Evolutionary conservation across 2,797 vertebrate species (phyloP), one percentile per base, ranked within the genome.

Genomic region (Girardinus metallicus): DNA sequence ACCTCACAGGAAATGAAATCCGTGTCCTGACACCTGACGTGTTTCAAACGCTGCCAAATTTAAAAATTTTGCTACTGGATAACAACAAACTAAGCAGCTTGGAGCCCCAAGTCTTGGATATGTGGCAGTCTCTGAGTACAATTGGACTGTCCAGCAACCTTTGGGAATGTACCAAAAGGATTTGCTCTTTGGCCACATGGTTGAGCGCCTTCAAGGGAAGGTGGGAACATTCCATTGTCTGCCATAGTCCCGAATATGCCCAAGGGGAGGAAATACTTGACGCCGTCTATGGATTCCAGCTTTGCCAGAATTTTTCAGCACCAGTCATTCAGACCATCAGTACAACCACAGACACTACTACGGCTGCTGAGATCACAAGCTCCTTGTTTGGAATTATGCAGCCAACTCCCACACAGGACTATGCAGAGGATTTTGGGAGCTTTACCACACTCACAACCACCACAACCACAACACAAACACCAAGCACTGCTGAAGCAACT

Each of bases 181-280:
- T 99, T 95, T 99, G 98, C 95, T 95, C 97, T 84, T 94, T 99
- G 90, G 98, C 98, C 89, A 97, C 96, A 92, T 99, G 98, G 98
- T 85, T 99, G 88, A 97, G 97, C 92, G 96, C 95, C 92, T 99
- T 99, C 94, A 97, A 97, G 94, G 98, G 98, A 94, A 97, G 98
- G 93, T 99, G 98, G 98, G 98, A 99, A 94, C 97, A 99, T 89
- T 97, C 98, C 68, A 98, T 99, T 91, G 95, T 99, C 85, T 99
- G 98, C 93, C 97, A 98, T 88, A 98, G 96, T 91, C 98, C 98
- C 39, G 97, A 99, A 94, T 98, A 98, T 88, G 97, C 98, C 92
- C 98, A 99, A 95, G 98, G 98, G 74, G 98, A 99, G 97, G 98
- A 99, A 96, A 99, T 99, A 95, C 96, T 99, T 86, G 98, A 99